These are phyloP conservation scores for Pipa parva DNA, from an alignment of 2,113 vertebrate species.

Conservation along the genomic window DNA sequence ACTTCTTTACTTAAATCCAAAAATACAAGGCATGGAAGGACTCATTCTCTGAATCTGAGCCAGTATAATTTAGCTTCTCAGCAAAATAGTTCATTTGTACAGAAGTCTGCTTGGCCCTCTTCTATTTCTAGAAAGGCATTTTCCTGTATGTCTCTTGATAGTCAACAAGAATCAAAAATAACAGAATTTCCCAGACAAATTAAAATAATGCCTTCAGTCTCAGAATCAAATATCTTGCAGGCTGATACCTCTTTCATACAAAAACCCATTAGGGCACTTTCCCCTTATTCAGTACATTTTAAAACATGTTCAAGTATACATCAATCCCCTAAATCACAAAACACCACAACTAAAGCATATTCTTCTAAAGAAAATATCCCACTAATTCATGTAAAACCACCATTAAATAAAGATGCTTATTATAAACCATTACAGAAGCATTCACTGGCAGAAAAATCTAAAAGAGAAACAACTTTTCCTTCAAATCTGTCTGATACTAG, in stretches of 20 bases:
- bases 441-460: constrained; percentile 40
- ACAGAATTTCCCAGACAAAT: constrained; percentile 29
- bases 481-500: constrained; percentile 50
- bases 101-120: constrained; percentile 51
- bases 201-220: constrained; percentile 23
- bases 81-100: constrained; percentile 57
- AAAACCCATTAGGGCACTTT: not conserved
- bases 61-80: constrained; percentile 71
- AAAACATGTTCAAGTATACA: constrained; percentile 3
- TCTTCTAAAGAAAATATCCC: constrained; percentile 40
- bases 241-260: constrained; percentile 36
- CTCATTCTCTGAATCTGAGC: constrained; percentile 57
- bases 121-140: constrained; percentile 53
- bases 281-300: constrained; percentile 37
- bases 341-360: constrained; percentile 24
- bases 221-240: constrained; percentile 29
- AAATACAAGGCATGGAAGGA: constrained; percentile 56
- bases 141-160: constrained; percentile 51
- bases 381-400: constrained; percentile 31
- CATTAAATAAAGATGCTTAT: constrained; percentile 42
- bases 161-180: constrained; percentile 42
- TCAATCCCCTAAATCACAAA: constrained; percentile 16
- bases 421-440: constrained; percentile 14
- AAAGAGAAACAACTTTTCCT: constrained; percentile 41
- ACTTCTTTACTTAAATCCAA: constrained; percentile 89